Percentiles rank a stretch among this genome's conserved stretches.
Evolutionary conservation across 1,140 invertebrate species (phyloP).

Genomic region (Hetaerina americana): DNA sequence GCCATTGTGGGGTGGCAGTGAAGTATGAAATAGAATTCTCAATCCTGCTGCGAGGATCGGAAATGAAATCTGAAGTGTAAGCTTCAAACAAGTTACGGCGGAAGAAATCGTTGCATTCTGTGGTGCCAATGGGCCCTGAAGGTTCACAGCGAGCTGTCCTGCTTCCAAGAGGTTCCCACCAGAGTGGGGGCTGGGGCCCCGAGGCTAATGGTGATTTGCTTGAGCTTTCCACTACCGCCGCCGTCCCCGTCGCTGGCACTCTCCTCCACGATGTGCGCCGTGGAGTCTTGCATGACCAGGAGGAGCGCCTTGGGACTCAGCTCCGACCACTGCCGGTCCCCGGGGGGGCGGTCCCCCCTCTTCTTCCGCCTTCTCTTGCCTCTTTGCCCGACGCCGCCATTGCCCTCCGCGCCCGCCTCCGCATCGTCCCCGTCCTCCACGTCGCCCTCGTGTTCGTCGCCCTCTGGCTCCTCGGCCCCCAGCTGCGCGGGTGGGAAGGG

Average conservation of each 20-base stretch:
- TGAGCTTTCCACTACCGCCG: background rate
- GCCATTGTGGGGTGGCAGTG: too few species aligned
- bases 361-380: background rate
- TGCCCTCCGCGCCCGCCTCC: background rate
- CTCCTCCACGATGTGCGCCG: constrained; percentile 4
- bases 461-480: background rate
- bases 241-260: constrained; percentile 2
- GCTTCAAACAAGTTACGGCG: too few species aligned
- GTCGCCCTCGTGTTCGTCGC: background rate
- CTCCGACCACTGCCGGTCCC: background rate
- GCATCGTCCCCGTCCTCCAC: background rate
- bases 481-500: background rate
- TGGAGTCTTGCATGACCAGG: background rate
- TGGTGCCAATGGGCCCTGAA: background rate
- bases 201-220: constrained; percentile 3
- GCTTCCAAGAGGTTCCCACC: background rate
- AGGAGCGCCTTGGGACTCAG: background rate
- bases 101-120: too few species aligned
- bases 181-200: background rate
- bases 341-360: background rate
- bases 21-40: too few species aligned
- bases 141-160: background rate
- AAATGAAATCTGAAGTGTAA: too few species aligned
- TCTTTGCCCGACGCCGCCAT: background rate
- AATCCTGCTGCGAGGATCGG: too few species aligned